A percentile compares a stretch with the other conserved stretches of the same genome.
phyloP scores from a whole-genome alignment of 1,140 invertebrate species.

The Pectinophora gossypiella region DNA sequence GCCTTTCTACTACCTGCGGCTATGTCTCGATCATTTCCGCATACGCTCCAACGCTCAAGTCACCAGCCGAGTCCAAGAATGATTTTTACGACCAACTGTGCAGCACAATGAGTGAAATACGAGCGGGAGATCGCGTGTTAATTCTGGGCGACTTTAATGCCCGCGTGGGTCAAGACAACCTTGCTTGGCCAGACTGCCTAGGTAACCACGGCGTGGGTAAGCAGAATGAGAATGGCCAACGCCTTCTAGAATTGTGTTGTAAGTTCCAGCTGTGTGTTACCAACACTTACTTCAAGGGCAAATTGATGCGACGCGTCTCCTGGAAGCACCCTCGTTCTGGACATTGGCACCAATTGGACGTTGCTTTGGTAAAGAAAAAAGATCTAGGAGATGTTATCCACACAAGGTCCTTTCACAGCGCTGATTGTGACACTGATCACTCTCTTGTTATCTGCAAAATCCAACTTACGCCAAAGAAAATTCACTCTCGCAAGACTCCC shows the following conservation, averaged over 20 bases:
- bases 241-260: conserved; percentile 12
- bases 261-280: conserved; percentile 12
- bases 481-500: neutral
- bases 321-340: conserved; percentile 21
- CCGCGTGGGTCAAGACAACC: conserved; percentile 8
- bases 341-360: conserved; percentile 19
- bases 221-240: conserved; percentile 16
- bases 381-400: conserved; percentile 9
- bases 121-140: neutral
- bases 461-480: neutral
- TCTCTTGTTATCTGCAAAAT: conserved; percentile 7
- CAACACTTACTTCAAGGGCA: conserved; percentile 16
- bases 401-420: conserved; percentile 18
- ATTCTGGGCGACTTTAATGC: conserved; percentile 13
- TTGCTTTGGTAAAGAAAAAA: conserved; percentile 8
- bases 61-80: neutral
- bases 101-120: neutral
- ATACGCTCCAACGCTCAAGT: neutral
- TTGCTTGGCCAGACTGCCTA: conserved; percentile 10
- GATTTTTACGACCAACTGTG: neutral
- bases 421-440: conserved; percentile 18
- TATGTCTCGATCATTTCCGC: neutral
- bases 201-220: conserved; percentile 16
- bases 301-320: conserved; percentile 9
- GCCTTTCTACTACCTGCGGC: neutral